Evolutionary conservation across 2,797 vertebrate species (phyloP).

Genomic region (Odontamblyopus rebecca): DNA sequence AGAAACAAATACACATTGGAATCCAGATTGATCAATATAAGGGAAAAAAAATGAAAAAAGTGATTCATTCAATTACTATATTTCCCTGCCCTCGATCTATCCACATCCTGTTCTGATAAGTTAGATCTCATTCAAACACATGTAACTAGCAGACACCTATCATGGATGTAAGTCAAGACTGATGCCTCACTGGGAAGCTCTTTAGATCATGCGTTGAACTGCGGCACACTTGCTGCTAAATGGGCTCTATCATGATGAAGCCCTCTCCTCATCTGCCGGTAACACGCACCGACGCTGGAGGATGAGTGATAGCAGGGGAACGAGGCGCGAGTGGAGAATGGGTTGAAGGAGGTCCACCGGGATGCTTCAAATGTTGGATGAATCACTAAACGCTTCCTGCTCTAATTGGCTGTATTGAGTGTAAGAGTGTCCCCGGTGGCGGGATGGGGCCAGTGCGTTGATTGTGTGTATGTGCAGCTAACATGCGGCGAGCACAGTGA

Average conservation of each 20-base stretch:
- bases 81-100: too few species aligned
- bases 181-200: conserved; percentile 26
- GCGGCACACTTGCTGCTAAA: conserved; percentile 68
- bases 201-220: conserved; percentile 65
- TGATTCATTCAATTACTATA: too few species aligned
- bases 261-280: conserved; percentile 53
- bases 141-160: not conserved
- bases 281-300: conserved; percentile 29
- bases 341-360: conserved; percentile 39
- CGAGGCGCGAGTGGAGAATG: conserved; percentile 2
- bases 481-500: conserved; percentile 24
- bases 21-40: too few species aligned
- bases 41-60: too few species aligned
- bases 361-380: conserved; percentile 67
- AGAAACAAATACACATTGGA: too few species aligned
- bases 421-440: conserved; percentile 35
- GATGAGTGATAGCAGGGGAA: conserved; percentile 37
- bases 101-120: too few species aligned
- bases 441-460: conserved; percentile 35
- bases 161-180: conserved; percentile 36
- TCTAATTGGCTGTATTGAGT: conserved; percentile 67
- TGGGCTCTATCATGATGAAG: conserved; percentile 63
- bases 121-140: too few species aligned
- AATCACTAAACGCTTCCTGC: conserved; percentile 66
- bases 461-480: conserved; percentile 22